Base-by-base conservation (phyloP, 2,113 vertebrate genomes). In the Pelecanus crispus region DNA sequence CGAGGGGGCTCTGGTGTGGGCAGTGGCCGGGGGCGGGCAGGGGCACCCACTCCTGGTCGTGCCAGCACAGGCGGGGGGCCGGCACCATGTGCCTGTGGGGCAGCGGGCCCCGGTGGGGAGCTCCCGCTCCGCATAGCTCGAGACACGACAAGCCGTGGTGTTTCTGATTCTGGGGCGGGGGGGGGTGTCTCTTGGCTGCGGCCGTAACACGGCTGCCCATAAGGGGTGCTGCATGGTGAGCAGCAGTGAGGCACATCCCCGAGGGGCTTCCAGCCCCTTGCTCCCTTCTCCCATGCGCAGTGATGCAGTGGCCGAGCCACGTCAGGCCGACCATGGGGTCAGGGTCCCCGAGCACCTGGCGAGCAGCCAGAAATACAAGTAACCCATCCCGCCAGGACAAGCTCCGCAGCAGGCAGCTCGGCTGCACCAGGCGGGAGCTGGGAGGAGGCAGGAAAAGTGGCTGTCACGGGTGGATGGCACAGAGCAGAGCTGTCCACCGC, bases 301-400 rank as follows among this genome's bases (percentile, higher is more conserved):
- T 29, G 87, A 17, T 44, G 40, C 71, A 52, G 53, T 65, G 62
- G 34, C 63, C 38, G 29, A 77, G 45, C 45, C 58, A 91, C 19
- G 16, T 49, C 70, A 32, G 50, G 45, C 20, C 8, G 58, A 18
- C 25, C 9, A 3, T 26, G 73, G 24, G 65, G 26, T 61, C 63
- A 61, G 68, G 50, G 78, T 70, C 12, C 10, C 22, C 1, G 4
- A 13, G 40, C 0, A 0, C 34, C 36, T 2, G 5, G 11, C 2
- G 2, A 47, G 44, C 44, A 86, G 20, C 58, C 61, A 55, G 68
- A 78, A 95, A n/a, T 14, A n/a, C 1, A 83, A 28, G 44, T 75
- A 59, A 52, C 11, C 29, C 42, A 31, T 68, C 20, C 66, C 6
- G 5, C 17, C 1, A 3, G 34, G 40, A 62, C 26, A 44, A 32